These are phyloP conservation scores for Dicyrtoma fusca DNA, from an alignment of 2,888 invertebrate species.

Conservation along the genomic window DNA sequence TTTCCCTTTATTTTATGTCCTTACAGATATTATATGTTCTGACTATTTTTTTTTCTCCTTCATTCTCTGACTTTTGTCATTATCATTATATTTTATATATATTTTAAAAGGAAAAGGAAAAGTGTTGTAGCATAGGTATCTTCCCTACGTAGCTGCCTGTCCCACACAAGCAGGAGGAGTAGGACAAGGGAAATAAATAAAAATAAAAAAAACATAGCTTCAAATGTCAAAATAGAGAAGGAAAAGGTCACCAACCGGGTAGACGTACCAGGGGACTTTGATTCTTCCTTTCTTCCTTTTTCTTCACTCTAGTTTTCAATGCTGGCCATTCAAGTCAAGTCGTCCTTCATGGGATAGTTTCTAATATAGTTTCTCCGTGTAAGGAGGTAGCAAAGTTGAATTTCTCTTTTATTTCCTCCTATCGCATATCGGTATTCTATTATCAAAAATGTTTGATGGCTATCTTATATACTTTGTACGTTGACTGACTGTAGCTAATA, in stretches of 20 bases:
- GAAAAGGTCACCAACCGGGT: conserved; percentile 24
- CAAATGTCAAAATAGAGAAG: conserved; percentile 8
- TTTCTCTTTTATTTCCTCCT: too few species aligned
- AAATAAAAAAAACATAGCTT: conserved; percentile 15
- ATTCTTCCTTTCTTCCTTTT: conserved; percentile 14
- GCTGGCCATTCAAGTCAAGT: too few species aligned
- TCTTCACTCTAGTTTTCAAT: conserved; percentile 1
- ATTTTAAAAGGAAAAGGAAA: not conserved
- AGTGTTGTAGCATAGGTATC: not conserved
- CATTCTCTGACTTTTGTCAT: conserved; percentile 4
- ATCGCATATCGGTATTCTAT: too few species aligned
- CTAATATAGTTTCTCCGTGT: not conserved
- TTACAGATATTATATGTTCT: too few species aligned
- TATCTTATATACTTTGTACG: too few species aligned
- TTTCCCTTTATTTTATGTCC: too few species aligned
- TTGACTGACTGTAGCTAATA: too few species aligned
- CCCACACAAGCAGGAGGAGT: not conserved
- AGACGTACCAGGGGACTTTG: conserved; percentile 11
- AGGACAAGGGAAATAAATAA: not conserved
- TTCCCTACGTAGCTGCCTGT: too few species aligned
- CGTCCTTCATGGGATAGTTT: not conserved
- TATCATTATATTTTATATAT: conserved; percentile 7
- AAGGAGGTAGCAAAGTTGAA: not conserved
- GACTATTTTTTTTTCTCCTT: too few species aligned
- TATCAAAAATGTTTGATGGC: too few species aligned